Base-by-base conservation (phyloP, 2,888 invertebrate genomes). In the Chloromyia formosa region DNA sequence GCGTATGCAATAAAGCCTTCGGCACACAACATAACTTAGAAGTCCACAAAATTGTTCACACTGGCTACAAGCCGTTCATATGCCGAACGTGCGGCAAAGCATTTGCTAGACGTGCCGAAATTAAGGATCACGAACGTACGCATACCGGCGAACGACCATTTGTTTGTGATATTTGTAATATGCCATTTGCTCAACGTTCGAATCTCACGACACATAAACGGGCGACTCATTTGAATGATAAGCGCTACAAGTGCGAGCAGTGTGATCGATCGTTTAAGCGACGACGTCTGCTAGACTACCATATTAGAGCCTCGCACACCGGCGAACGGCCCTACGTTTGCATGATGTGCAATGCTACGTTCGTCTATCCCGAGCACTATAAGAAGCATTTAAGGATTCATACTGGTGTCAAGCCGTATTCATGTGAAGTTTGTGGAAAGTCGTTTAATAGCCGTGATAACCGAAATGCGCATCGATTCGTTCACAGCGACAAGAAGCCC, bases 401-500 rank as follows among this genome's bases (percentile, higher is more conserved):
- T 81, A 92, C 91, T 16, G 93, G 93, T 0, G 90, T 91, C 75
- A 91, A 93, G 76, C 93, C 93, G 0, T 94, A 89, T 79, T 85
- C 88, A 0, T 94, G 94, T 77, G 91, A 92, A 87, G 92, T 94
- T 16, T 95, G 95, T 83, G 93, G 93, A 93, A 71, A 94, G 94
- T 89, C 92, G 69, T 95, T 95, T 86, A 93, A 92, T 82, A 93
- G 93, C 10, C 88, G 93, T 75, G 94, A 94, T 85, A 95, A 94
- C 82, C 88, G 94, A 75, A 94, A 94, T 86, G 92, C 93, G 10
- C 94, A 94, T 83, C 88, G 93, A 40, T 94, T 94, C 84, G 91
- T 93, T 62, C 95, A 95, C 85, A 93, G 93, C 80, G 92, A 94
- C 82, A 93, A 94, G 82, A 95, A 94, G 80, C 94, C 94, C 0